Evolutionary conservation across 2,888 invertebrate genomes (phyloP), one percentile per base, ranked within the genome.

Genomic region (Hermodice carunculata): DNA sequence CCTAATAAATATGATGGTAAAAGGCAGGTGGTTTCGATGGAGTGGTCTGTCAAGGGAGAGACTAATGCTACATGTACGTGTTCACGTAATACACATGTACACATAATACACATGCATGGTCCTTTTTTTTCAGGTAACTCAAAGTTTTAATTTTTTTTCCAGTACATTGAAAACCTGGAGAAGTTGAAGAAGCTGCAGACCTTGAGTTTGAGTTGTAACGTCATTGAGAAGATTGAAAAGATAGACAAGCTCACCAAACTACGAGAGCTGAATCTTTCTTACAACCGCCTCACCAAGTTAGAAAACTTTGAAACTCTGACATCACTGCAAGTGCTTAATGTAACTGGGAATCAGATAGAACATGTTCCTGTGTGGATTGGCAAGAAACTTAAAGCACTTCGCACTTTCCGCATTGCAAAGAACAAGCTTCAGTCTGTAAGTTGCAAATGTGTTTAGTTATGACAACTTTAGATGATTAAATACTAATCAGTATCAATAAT

Each of bases 101-200:
- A n/a, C n/a, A n/a, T n/a, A n/a, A 14, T n/a, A n/a, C n/a, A n/a
- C n/a, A n/a, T n/a, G n/a, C n/a, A n/a, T n/a, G n/a, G n/a, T n/a
- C n/a, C n/a, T n/a, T 40, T 40, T 40, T 14, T 40, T 40, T 40
- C 40, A 40, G n/a, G n/a, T 17, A 40, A 40, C n/a, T n/a, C 8
- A 48, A 48, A 24, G 8, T 37, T 14, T 14, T 24, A 22, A 48
- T 3, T 1, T 59, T n/a, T 44, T 49, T 78, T 73, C 14, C 80
- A 85, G 85, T 85, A 79, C 65, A 85, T 85, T 61, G 85, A 85
- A 62, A 83, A 83, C 67, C 70, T 85, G 54, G 84, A 85, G n/a
- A 69, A 70, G 4, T 66, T 82, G 46, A 78, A 78, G 60, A 74
- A 78, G 42, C 73, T 85, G 14, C 78, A 81, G 60, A 70, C 71